These are phyloP conservation scores for Odontocerum albicorne DNA, from an alignment of 2,888 invertebrate genomes.

Conservation along the genomic window DNA sequence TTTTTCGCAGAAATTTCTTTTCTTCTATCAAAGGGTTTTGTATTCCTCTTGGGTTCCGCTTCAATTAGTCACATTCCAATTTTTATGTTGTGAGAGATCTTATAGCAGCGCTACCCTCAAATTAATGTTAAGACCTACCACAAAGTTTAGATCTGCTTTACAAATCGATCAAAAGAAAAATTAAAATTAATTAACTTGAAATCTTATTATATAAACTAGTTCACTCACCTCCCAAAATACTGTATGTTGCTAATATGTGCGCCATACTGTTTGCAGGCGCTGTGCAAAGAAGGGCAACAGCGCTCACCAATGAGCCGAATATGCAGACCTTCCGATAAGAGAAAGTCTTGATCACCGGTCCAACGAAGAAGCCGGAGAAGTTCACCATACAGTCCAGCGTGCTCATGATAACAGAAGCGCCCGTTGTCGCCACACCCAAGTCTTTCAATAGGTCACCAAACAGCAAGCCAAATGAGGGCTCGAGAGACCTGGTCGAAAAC, in stretches of 20 bases:
- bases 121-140: too few species aligned
- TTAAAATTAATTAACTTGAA: background rate
- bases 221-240: constrained; percentile 71
- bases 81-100: too few species aligned
- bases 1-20: too few species aligned
- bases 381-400: constrained; percentile 76
- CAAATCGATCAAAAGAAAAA: too few species aligned
- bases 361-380: constrained; percentile 76
- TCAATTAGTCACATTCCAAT: too few species aligned
- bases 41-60: too few species aligned
- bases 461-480: constrained; percentile 79
- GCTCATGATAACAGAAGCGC: constrained; percentile 75
- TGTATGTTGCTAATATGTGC: constrained; percentile 71
- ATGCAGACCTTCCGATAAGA: constrained; percentile 72
- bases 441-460: constrained; percentile 72
- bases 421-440: constrained; percentile 72
- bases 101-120: too few species aligned
- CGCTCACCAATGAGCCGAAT: constrained; percentile 67
- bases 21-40: too few species aligned
- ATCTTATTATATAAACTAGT: background rate
- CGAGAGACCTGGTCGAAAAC: constrained; percentile 78
- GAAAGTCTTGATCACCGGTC: constrained; percentile 74
- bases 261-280: constrained; percentile 71
- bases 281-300: constrained; percentile 66
- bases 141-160: too few species aligned